Evolutionary conservation across 2,888 invertebrate species (phyloP), one percentile per base, ranked within the genome.

Genomic region (Caenorhabditis sp.): DNA sequence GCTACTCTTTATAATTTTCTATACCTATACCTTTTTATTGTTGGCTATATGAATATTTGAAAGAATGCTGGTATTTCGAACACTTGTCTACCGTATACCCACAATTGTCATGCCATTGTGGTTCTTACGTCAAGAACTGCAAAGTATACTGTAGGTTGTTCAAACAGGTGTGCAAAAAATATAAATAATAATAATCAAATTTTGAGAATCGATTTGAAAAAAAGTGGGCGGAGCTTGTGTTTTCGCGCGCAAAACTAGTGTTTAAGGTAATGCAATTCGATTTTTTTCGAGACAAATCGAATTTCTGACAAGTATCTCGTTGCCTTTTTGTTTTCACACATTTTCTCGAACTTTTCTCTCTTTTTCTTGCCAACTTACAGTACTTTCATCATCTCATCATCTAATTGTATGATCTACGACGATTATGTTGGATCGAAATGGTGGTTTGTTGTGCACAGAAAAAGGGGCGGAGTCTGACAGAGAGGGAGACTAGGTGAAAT

Each of bases 61-160:
- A 17, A 4, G 50, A 50, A 14, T 14, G n/a, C 14, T 43, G 14
- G 43, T 43, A 43, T 51, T 51, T 19, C 55, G 27, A 55, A 21
- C 58, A 1, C 43, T 62, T 8, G 21, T 53, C 27, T 24, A 69
- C 49, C 37, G 36, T 60, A 63, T 69, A 55, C 63, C 24, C 5
- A 55, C 21, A 2, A 24, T 55, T 14, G 21, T 66, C 1, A 54
- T 69, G 54, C 69, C 69, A 3, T 62, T 61, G 62, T 58, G 50
- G 26, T 61, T 57, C 24, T n/a, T 69, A 26, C 57, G n/a, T 26
- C 6, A 19, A 1, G 69, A 69, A 36, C 37, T 69, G 53, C 26
- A 50, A 12, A 61, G 27, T 26, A 69, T 69, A 14, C 57, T 69
- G 69, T 69, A 62, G 17, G 69, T 65, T 54, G 17, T 43, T 17